These are phyloP conservation scores for Callimorpha dominula DNA, from an alignment of 2,888 invertebrate genomes.

Conservation along the genomic window DNA sequence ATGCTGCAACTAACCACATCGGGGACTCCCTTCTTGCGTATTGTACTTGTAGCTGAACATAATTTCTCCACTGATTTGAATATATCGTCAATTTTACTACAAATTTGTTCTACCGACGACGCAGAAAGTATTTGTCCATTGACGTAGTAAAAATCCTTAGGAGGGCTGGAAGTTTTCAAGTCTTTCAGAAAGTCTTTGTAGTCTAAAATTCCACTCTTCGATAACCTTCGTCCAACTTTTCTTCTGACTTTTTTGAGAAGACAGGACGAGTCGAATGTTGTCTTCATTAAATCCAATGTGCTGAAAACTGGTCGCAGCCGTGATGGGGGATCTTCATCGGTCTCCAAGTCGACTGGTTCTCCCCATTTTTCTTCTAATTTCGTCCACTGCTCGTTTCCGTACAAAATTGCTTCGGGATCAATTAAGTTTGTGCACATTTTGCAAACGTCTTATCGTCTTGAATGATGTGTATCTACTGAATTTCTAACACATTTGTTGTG, in stretches of 20 bases:
- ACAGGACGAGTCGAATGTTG: constrained; percentile 78
- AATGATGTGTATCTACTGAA: constrained; percentile 31
- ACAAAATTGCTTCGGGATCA: constrained; percentile 72
- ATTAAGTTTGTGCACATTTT: constrained; percentile 55
- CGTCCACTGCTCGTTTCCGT: constrained; percentile 76
- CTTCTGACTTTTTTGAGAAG: constrained; percentile 69
- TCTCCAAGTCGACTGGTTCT: constrained; percentile 75
- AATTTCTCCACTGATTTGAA: constrained; percentile 79
- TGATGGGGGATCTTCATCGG: constrained; percentile 64
- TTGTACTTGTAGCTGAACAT: constrained; percentile 67
- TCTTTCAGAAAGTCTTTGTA: constrained; percentile 74
- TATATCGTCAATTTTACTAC: constrained; percentile 74
- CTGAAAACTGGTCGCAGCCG: constrained; percentile 66
- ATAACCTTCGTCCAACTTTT: constrained; percentile 64
- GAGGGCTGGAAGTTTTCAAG: constrained; percentile 56
- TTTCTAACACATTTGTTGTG: constrained; percentile 8
- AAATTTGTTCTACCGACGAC: constrained; percentile 74
- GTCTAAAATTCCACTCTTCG: constrained; percentile 64
- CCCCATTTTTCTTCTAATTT: constrained; percentile 77
- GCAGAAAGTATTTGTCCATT: constrained; percentile 73
- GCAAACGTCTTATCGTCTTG: constrained; percentile 24
- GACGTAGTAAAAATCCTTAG: constrained; percentile 44
- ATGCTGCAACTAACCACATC: constrained; percentile 75
- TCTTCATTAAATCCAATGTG: constrained; percentile 67
- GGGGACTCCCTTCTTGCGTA: constrained; percentile 60